phyloP scores from a whole-genome alignment of 2,888 invertebrate species.

The Tholera decimalis region DNA sequence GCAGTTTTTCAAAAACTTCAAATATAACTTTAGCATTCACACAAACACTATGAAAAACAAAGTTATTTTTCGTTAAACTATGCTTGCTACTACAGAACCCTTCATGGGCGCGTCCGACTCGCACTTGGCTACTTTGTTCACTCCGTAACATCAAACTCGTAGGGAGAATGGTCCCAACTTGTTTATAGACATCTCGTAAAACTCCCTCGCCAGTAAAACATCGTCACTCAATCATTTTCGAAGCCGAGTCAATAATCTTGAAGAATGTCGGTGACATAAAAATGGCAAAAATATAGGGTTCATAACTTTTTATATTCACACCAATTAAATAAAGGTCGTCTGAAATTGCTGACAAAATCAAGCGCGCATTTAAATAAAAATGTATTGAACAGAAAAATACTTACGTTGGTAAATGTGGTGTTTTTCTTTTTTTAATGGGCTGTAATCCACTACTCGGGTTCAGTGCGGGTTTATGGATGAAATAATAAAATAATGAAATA shows the following conservation, averaged over 20 bases:
- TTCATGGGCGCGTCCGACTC: too few relatives aligned
- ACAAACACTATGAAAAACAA: too few relatives aligned
- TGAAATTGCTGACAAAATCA: neutral
- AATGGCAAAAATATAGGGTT: slow-evolving; percentile 38
- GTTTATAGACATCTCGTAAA: slow-evolving; percentile 62
- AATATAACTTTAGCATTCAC: too few relatives aligned
- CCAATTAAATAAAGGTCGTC: neutral
- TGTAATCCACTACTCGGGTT: too few relatives aligned
- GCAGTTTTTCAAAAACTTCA: too few relatives aligned
- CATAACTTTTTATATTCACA: slow-evolving; percentile 1
- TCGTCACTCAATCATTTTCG: slow-evolving; percentile 62
- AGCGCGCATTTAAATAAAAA: neutral
- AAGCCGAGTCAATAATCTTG: slow-evolving; percentile 56
- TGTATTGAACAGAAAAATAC: neutral
- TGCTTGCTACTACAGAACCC: too few relatives aligned
- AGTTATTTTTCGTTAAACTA: too few relatives aligned
- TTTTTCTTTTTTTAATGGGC: too few relatives aligned
- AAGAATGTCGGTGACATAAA: slow-evolving; percentile 44
- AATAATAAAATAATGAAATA: too few relatives aligned
- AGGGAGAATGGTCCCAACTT: slow-evolving; percentile 20
- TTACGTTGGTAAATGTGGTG: neutral
- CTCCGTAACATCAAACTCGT: slow-evolving; percentile 27
- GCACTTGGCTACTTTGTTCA: too few relatives aligned
- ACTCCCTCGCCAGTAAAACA: slow-evolving; percentile 46
- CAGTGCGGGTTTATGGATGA: too few relatives aligned